phyloP scores from a whole-genome alignment of 2,888 invertebrate species.

The Drosophila austrosaltans region DNA sequence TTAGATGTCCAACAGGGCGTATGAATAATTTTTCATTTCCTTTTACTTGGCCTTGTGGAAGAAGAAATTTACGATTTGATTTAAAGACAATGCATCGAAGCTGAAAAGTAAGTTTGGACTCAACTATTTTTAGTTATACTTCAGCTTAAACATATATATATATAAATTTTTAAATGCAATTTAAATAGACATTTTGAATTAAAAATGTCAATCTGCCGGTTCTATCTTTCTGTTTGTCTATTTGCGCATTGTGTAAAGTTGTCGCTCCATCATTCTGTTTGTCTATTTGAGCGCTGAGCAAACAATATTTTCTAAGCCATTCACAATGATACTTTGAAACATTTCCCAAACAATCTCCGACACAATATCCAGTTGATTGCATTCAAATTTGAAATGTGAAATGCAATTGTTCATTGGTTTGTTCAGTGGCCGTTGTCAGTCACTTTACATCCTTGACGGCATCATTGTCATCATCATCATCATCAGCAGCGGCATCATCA shows the following conservation, averaged over 20 bases:
- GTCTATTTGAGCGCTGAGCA: slow-evolving; percentile 1
- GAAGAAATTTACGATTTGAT: slow-evolving; percentile 32
- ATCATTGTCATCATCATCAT: slow-evolving; percentile 3
- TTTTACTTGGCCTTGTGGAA: slow-evolving; percentile 30
- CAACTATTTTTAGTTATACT: background rate
- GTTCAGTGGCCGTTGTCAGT: slow-evolving; percentile 1
- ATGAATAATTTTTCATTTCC: slow-evolving; percentile 52
- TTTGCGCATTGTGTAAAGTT: slow-evolving; percentile 1
- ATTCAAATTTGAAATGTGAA: slow-evolving; percentile 16
- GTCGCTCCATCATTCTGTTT: background rate
- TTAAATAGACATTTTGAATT: background rate
- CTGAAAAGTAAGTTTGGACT: slow-evolving; percentile 15
- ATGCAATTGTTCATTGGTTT: slow-evolving; percentile 11
- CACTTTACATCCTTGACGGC: slow-evolving; percentile 7
- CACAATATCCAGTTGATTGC: slow-evolving; percentile 19
- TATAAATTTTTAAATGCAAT: background rate
- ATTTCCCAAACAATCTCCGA: background rate
- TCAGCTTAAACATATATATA: background rate
- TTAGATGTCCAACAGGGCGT: slow-evolving; percentile 41
- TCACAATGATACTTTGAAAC: slow-evolving; percentile 7
- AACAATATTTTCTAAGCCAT: slow-evolving; percentile 8
- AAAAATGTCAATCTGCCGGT: background rate
- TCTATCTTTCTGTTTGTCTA: background rate
- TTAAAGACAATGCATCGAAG: slow-evolving; percentile 34
- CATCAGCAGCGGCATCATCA: background rate